Conservation (phyloP, 2,797 vertebrate species). For the Phaenicophaeus curvirostris region DNA sequence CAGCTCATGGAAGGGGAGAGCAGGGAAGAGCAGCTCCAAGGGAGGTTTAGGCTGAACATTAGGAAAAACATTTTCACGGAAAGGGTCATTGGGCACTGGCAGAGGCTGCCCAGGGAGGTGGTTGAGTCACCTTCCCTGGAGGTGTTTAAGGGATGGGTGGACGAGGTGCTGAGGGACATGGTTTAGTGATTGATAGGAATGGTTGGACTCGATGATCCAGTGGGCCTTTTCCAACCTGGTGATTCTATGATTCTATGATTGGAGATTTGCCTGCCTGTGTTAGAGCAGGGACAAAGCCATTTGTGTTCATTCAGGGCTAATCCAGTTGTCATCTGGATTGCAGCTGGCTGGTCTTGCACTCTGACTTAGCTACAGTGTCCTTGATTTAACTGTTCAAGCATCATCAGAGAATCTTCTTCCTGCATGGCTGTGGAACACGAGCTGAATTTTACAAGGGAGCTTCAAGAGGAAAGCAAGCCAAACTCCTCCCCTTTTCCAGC, state of each 20-base stretch:
- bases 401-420: neutral
- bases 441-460: neutral
- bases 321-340: neutral
- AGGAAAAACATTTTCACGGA: too few species aligned
- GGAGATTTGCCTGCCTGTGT: neutral
- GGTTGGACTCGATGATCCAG: too few species aligned
- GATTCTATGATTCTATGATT: too few species aligned
- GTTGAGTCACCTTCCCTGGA: too few species aligned
- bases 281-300: neutral
- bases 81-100: too few species aligned
- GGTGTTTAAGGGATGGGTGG: too few species aligned
- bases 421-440: neutral
- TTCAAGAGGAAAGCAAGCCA: neutral
- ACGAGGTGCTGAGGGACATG: too few species aligned
- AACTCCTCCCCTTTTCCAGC: neutral
- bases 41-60: too few species aligned
- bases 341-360: neutral
- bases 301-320: neutral
- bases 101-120: too few species aligned
- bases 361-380: neutral
- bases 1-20: neutral
- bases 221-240: too few species aligned
- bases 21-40: too few species aligned
- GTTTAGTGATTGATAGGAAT: too few species aligned
- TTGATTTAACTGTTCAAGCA: neutral